These are phyloP conservation scores for Neodiprion fabricii DNA, from an alignment of 1,140 invertebrate species.

Conservation along the genomic window DNA sequence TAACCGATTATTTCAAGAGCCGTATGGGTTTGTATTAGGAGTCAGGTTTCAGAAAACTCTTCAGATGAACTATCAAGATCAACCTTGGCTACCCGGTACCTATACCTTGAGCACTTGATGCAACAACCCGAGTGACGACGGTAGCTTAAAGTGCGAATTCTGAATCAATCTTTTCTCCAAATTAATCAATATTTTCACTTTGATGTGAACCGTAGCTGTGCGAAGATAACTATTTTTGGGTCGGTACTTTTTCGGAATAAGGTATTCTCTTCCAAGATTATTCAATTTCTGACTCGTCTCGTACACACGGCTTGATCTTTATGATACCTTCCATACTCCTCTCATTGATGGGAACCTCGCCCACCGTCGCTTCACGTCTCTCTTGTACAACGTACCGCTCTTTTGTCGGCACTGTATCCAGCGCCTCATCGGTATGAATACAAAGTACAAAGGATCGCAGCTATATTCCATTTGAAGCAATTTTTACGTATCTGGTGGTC, in stretches of 20 bases:
- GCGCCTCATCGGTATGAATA: not conserved
- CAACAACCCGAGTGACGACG: too few species aligned
- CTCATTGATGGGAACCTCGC: not conserved
- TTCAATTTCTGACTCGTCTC: not conserved
- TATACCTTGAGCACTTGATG: too few species aligned
- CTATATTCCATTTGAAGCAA: too few species aligned
- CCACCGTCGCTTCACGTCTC: not conserved
- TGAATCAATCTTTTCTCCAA: too few species aligned
- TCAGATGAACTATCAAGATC: too few species aligned
- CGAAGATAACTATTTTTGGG: too few species aligned
- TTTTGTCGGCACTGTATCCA: not conserved
- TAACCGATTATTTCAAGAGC: not conserved
- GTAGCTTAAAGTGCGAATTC: too few species aligned
- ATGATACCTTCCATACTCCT: slow-evolving; percentile 2
- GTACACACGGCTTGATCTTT: not conserved
- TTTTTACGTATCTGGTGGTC: too few species aligned
- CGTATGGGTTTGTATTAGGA: not conserved
- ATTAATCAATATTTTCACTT: too few species aligned
- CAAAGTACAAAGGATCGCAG: not conserved
- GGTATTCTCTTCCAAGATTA: not conserved
- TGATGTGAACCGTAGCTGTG: too few species aligned
- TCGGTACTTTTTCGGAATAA: not conserved
- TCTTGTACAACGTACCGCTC: not conserved
- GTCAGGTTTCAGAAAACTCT: too few species aligned
- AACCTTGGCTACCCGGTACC: too few species aligned